phyloP scores from a whole-genome alignment of 2,113 vertebrate genomes.

The Falco punctatus region DNA sequence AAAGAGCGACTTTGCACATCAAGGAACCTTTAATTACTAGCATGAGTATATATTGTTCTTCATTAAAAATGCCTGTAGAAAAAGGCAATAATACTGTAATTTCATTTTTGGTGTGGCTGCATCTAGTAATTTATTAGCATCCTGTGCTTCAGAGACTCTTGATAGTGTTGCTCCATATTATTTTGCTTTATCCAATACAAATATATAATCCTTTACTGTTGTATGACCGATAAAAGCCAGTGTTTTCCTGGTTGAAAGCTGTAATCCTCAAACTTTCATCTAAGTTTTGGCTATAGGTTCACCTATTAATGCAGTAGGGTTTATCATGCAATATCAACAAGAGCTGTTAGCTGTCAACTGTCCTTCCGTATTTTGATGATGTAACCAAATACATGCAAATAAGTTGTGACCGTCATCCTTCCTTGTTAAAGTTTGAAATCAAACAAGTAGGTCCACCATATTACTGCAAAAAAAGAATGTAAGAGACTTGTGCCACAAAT shows the following conservation, averaged over 20 bases:
- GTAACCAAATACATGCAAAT: background rate
- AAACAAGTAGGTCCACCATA: background rate
- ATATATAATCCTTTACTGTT: background rate
- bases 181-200: background rate
- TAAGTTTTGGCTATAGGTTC: background rate
- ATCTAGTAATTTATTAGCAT: background rate
- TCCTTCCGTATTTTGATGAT: background rate
- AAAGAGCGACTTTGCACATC: background rate
- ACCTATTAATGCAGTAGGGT: background rate
- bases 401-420: background rate
- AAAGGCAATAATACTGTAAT: background rate
- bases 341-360: background rate
- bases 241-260: background rate
- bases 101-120: background rate
- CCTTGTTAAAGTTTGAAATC: background rate
- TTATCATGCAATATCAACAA: background rate
- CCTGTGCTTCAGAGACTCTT: background rate
- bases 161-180: background rate
- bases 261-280: background rate
- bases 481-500: background rate
- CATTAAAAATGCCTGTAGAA: background rate
- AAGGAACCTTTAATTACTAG: background rate
- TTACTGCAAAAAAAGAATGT: background rate
- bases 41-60: background rate
- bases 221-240: background rate